phyloP scores from a whole-genome alignment of 2,113 vertebrate species.

The Pampusana beccarii region DNA sequence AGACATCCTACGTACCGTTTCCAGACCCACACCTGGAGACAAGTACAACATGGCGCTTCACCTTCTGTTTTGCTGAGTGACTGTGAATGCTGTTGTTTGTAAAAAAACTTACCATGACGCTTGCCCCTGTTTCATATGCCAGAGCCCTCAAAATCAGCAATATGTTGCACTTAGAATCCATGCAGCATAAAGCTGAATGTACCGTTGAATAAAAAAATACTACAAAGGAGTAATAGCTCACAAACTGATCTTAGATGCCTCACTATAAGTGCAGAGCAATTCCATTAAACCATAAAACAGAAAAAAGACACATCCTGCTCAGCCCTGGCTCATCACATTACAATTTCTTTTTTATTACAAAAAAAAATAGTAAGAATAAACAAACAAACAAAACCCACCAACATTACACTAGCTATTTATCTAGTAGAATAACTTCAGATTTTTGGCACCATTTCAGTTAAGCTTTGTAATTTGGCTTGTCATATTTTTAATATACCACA shows the following conservation, averaged over 20 bases:
- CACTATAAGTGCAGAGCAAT: background rate
- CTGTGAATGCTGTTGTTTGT: background rate
- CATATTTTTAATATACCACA: constrained; percentile 25
- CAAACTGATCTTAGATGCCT: background rate
- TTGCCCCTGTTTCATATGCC: background rate
- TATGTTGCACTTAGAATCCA: background rate
- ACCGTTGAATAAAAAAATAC: background rate
- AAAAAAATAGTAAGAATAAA: background rate
- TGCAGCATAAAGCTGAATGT: background rate
- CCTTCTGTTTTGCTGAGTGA: background rate
- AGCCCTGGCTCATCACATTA: background rate
- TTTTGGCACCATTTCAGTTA: constrained; percentile 11
- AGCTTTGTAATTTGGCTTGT: constrained; percentile 15
- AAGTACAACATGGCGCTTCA: background rate
- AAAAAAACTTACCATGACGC: background rate
- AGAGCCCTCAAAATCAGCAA: background rate
- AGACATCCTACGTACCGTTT: background rate
- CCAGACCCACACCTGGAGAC: background rate
- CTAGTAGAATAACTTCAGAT: background rate
- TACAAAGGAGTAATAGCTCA: background rate
- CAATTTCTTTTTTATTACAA: background rate
- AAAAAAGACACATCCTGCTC: fast-evolving
- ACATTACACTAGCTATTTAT: background rate
- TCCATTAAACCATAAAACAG: background rate
- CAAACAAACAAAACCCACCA: background rate